Evolutionary conservation across 1,140 invertebrate genomes (phyloP).

Genomic region (Ceratosolen fusciceps): DNA sequence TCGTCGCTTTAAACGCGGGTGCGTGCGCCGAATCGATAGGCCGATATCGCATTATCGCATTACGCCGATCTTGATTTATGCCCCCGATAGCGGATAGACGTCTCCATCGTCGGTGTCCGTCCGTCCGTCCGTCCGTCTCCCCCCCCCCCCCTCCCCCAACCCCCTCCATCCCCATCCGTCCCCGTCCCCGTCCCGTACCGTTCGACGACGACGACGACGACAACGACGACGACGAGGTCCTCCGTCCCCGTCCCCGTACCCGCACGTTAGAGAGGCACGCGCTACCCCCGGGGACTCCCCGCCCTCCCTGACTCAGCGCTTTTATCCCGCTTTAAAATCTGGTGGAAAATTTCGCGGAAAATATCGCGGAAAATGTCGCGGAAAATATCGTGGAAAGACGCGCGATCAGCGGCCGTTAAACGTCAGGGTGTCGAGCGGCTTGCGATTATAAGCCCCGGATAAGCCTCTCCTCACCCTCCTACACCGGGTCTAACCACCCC

Average conservation of each 20-base stretch:
- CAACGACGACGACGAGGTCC: no score
- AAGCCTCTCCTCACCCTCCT: background rate
- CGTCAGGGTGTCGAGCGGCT: constrained; percentile 10
- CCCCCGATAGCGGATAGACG: constrained; percentile 55
- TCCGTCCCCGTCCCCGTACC: no score
- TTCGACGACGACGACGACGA: no score
- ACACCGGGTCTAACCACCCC: no score
- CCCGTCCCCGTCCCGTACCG: no score
- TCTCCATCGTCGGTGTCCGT: constrained; percentile 30
- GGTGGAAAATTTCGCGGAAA: constrained; percentile 35
- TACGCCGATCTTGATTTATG: constrained; percentile 56
- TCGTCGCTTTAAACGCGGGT: constrained; percentile 33
- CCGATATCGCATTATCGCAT: constrained; percentile 55
- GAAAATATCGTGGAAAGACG: constrained; percentile 32
- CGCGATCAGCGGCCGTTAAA: constrained; percentile 36
- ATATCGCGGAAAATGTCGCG: constrained; percentile 11
- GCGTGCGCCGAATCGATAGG: constrained; percentile 51
- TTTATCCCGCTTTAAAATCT: no score
- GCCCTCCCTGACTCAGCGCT: constrained; percentile 33
- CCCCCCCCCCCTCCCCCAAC: no score
- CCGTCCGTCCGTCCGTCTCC: no score
- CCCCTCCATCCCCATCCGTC: no score
- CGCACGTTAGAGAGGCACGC: no score
- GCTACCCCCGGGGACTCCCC: background rate
- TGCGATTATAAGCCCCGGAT: background rate